phyloP scores from a whole-genome alignment of 2,113 vertebrate genomes.

The Lepisosteus oculatus region DNA sequence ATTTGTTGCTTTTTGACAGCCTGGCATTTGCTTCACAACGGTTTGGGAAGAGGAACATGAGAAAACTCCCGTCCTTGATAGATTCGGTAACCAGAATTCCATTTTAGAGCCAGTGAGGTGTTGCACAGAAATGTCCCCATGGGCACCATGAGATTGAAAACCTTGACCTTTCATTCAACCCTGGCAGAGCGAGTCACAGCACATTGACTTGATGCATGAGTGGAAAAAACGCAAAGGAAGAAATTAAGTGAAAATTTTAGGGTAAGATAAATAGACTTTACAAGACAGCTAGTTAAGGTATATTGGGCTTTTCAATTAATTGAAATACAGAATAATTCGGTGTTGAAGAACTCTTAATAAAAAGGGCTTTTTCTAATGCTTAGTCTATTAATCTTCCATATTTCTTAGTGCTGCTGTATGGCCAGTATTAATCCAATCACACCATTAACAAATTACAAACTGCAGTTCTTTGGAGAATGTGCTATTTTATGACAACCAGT shows the following conservation, averaged over 20 bases:
- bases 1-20: slow-evolving; percentile 41
- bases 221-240: slow-evolving; percentile 14
- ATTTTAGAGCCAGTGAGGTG: slow-evolving; percentile 46
- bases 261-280: slow-evolving; percentile 42
- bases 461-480: no score
- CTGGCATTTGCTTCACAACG: slow-evolving; percentile 35
- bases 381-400: neutral
- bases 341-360: neutral
- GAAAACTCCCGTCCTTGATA: slow-evolving; percentile 32
- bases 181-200: slow-evolving; percentile 30
- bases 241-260: slow-evolving; percentile 26
- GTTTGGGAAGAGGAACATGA: slow-evolving; percentile 12
- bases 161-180: slow-evolving; percentile 42
- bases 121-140: slow-evolving; percentile 39
- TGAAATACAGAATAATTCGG: slow-evolving; percentile 41
- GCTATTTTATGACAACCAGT: no score
- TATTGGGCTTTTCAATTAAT: slow-evolving; percentile 36
- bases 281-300: slow-evolving; percentile 35
- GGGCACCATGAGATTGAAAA: slow-evolving; percentile 38
- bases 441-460: no score
- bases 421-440: neutral
- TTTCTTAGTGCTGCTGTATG: neutral
- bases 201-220: slow-evolving; percentile 38
- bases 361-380: neutral
- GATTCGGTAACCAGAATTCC: slow-evolving; percentile 40